Evolutionary conservation across 2,113 vertebrate species (phyloP).

Genomic region (Lethenteron reissneri): DNA sequence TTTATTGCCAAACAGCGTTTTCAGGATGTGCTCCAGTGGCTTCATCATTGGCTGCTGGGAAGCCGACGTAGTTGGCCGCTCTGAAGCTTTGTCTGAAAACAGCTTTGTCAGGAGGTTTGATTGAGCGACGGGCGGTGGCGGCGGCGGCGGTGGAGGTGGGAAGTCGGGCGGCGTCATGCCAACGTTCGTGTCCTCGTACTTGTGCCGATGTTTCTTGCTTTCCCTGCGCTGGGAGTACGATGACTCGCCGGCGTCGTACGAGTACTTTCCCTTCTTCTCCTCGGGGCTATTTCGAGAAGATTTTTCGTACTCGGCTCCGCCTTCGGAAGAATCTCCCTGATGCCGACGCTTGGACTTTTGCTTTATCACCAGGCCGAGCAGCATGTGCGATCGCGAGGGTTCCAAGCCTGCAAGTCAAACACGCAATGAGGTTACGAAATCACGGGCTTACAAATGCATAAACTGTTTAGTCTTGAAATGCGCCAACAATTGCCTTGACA

Average conservation of each 20-base stretch:
- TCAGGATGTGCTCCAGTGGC: conserved; percentile 1
- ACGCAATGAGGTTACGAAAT: background rate
- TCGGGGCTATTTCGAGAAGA: background rate
- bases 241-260: background rate
- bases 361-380: conserved; percentile 6
- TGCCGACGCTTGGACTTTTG: conserved; percentile 1
- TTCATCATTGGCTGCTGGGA: conserved; percentile 4
- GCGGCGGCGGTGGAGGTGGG: background rate
- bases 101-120: no score
- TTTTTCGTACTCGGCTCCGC: conserved; percentile 2
- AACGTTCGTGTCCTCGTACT: background rate
- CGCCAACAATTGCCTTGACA: no score
- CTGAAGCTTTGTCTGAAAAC: no score
- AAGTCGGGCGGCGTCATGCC: background rate
- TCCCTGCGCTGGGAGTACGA: background rate
- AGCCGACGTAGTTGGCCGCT: background rate
- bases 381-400: background rate
- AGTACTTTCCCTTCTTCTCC: conserved; percentile 1
- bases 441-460: no score
- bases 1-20: conserved; percentile 4
- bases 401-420: conserved; percentile 3
- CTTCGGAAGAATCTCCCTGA: background rate
- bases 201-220: background rate
- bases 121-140: background rate
- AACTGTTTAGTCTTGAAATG: no score